Base-by-base conservation (phyloP, 2,113 vertebrate species). In the Rattus rattus region DNA sequence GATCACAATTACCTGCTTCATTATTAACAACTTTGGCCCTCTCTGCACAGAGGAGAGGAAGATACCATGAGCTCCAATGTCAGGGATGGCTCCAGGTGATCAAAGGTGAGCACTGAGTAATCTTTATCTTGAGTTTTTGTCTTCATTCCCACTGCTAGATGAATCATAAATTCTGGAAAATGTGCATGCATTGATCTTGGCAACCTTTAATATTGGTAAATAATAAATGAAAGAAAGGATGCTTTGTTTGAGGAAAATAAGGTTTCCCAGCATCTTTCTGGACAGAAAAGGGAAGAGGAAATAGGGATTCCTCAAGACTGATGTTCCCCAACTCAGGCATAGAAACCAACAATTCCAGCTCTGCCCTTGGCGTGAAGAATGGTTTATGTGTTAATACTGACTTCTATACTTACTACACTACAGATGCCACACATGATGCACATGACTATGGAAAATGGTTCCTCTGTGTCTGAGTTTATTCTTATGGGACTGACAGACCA, bases 391-490 rank as follows among this genome's bases (percentile, higher is more conserved):
- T 73, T 73, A 39, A 73, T 22, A 73, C 16, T 70, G 14, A 9
- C 30, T 70, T 73, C 19, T 39, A 73, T 54, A 88, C 43, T 80
- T 13, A 47, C 95, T 69, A 9, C 43, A 43, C 4, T 36, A 61
- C 12, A 63, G 76, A 67, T 86, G 83, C 26, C 39, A 67, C 28
- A 19, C 26, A 72, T 65, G 22, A 63, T 88, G 33, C 47, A 88
- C 70, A 8, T 75, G 91, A 7, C 14, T 59, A 36, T 59, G 30
- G 8, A 11, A 30, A 97, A 96, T 67, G 36, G 12, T 10, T 96
- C 91, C 49, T 63, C 79, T 19, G 79, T 70, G 28, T 86, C 65
- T 63, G 88, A 92, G 43, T 95, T 95, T 30, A 63, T 94, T 33
- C 67, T 95, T 30, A 12, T 33, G 13, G 95, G 91, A 2, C 93